Conservation (phyloP, 2,113 vertebrate genomes). For the Glaucidium brasilianum region DNA sequence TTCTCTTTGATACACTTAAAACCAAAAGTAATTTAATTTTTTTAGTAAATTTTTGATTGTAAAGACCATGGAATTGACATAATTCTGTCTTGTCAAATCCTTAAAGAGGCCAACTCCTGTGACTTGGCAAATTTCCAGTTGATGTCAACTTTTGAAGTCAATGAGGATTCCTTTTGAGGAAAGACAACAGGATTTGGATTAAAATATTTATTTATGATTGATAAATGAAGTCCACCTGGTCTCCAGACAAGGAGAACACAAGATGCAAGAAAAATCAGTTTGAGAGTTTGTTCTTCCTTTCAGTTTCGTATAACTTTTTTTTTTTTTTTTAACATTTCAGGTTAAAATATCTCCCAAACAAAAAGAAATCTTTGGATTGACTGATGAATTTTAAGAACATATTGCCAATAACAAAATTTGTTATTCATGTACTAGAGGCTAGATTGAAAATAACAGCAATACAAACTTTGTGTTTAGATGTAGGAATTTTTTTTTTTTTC, state of each 20-base stretch:
- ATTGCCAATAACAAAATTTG: not conserved
- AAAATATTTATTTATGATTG: not conserved
- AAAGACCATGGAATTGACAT: not conserved
- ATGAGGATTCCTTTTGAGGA: not conserved
- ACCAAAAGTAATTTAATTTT: not conserved
- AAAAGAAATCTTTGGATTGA: not conserved
- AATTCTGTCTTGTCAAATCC: not conserved
- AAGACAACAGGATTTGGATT: not conserved
- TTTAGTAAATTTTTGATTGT: not conserved
- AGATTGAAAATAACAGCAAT: not conserved
- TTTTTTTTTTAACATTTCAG: not conserved
- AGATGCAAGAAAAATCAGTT: not conserved
- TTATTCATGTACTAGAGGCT: not conserved
- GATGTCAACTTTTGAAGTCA: slow-evolving; percentile 12
- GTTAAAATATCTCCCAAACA: not conserved
- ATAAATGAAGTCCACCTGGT: slow-evolving; percentile 3
- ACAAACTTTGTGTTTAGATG: not conserved
- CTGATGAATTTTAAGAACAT: not conserved
- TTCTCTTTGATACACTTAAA: not conserved
- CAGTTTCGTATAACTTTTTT: not conserved
- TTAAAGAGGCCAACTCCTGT: not conserved
- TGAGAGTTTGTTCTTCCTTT: not conserved
- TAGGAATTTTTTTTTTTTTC: not conserved
- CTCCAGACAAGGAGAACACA: not conserved
- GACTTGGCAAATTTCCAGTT: not conserved